phyloP scores from a whole-genome alignment of 2,888 invertebrate species.

The Drosophila seclusa region DNA sequence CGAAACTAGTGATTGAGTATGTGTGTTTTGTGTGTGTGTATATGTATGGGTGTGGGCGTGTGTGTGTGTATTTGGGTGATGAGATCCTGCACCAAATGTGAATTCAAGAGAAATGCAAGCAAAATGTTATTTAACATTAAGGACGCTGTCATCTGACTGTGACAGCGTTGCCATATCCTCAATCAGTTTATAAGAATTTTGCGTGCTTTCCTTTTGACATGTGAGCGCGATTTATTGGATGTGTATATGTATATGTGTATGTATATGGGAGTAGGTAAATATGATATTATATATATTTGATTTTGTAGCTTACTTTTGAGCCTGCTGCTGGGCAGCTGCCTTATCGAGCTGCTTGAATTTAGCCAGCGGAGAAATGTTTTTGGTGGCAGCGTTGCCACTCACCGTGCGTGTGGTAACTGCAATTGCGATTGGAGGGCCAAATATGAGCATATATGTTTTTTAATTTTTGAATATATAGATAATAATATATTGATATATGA shows the following conservation, averaged over 20 bases:
- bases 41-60: slow-evolving; percentile 15
- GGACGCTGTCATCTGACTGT: neutral
- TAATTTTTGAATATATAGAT: neutral
- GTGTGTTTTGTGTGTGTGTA: slow-evolving; percentile 14
- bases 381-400: slow-evolving; percentile 86
- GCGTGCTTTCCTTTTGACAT: slow-evolving; percentile 20
- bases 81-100: slow-evolving; percentile 40
- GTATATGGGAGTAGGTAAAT: slow-evolving; percentile 19
- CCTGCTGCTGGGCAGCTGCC: slow-evolving; percentile 91
- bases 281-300: neutral
- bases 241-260: slow-evolving; percentile 7
- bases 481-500: neutral
- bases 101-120: slow-evolving; percentile 34
- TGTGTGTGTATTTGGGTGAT: slow-evolving; percentile 8
- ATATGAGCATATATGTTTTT: neutral
- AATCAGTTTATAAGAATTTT: slow-evolving; percentile 1
- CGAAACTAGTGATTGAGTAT: slow-evolving; percentile 30
- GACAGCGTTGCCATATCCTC: slow-evolving; percentile 9
- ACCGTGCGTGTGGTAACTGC: slow-evolving; percentile 86
- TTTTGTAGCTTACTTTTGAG: slow-evolving; percentile 89
- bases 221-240: slow-evolving; percentile 6
- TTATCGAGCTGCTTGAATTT: slow-evolving; percentile 96
- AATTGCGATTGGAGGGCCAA: neutral
- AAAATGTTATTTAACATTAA: slow-evolving; percentile 14
- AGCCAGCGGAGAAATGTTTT: slow-evolving; percentile 94